phyloP scores from a whole-genome alignment of 2,888 invertebrate species.

The Drosophila birchii region DNA sequence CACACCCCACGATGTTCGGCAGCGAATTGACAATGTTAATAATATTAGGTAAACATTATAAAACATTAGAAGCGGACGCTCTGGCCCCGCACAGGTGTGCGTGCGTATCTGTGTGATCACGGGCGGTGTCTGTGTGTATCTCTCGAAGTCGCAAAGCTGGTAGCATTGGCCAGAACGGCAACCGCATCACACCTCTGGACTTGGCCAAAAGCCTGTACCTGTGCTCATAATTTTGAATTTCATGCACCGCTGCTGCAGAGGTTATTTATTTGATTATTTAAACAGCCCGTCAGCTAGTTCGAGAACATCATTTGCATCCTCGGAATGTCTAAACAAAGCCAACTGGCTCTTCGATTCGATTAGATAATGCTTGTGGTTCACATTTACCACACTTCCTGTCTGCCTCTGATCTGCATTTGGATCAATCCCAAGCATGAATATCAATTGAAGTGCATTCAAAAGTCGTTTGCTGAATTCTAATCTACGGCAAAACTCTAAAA shows the following conservation, averaged over 20 bases:
- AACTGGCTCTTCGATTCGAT: not conserved
- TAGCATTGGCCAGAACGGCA: constrained; percentile 29
- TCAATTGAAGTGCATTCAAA: constrained; percentile 5
- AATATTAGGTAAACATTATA: constrained; percentile 83
- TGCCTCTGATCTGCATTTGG: not conserved
- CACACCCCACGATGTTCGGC: constrained; percentile 83
- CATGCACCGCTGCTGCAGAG: constrained; percentile 27
- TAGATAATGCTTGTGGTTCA: not conserved
- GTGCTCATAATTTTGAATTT: constrained; percentile 39
- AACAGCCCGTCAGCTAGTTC: constrained; percentile 26
- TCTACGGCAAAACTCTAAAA: not conserved
- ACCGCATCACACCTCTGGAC: constrained; percentile 48
- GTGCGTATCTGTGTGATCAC: constrained; percentile 22
- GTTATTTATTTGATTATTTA: constrained; percentile 41
- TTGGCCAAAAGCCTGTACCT: constrained; percentile 34
- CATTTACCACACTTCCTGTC: constrained; percentile 28
- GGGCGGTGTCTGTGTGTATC: constrained; percentile 1
- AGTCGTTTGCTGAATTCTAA: not conserved
- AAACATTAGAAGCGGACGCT: constrained; percentile 77
- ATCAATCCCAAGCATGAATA: not conserved
- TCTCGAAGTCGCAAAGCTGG: constrained; percentile 11
- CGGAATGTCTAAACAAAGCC: constrained; percentile 16
- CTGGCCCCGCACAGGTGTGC: constrained; percentile 20
- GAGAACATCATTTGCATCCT: constrained; percentile 44
- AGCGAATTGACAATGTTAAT: constrained; percentile 82